phyloP scores from a whole-genome alignment of 2,797 vertebrate genomes.

The Myotis findleyi region DNA sequence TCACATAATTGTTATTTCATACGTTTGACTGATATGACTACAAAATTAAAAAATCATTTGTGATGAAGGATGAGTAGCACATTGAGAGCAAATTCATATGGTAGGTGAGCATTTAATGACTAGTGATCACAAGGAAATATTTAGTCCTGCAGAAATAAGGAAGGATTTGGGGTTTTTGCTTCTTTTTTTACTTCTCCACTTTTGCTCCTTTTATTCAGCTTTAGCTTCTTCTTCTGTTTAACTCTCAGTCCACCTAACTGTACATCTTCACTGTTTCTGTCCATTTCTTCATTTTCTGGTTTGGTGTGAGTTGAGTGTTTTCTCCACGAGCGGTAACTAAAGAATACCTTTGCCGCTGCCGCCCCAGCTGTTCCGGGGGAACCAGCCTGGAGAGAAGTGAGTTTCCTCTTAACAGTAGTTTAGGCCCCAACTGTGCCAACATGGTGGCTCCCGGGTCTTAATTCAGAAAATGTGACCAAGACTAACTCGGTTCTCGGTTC shows the following conservation, averaged over 20 bases:
- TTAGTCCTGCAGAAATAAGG: neutral
- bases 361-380: neutral
- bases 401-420: neutral
- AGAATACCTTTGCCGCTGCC: neutral
- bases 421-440: conserved; percentile 52
- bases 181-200: neutral
- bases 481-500: neutral
- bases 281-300: neutral
- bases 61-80: neutral
- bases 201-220: neutral
- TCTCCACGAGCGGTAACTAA: neutral
- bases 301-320: neutral
- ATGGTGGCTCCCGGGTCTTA: conserved; percentile 80
- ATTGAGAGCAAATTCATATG: neutral
- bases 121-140: neutral
- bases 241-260: neutral
- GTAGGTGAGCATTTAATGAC: neutral
- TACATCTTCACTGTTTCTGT: neutral
- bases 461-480: conserved; percentile 47
- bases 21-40: conserved; percentile 20
- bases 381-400: neutral
- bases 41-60: neutral
- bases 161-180: neutral
- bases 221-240: neutral
- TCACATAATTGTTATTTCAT: conserved; percentile 47